Percentiles rank a stretch among this genome's conserved stretches.
phyloP scores from a whole-genome alignment of 2,888 invertebrate species.

The Malthinus flaveolus region DNA sequence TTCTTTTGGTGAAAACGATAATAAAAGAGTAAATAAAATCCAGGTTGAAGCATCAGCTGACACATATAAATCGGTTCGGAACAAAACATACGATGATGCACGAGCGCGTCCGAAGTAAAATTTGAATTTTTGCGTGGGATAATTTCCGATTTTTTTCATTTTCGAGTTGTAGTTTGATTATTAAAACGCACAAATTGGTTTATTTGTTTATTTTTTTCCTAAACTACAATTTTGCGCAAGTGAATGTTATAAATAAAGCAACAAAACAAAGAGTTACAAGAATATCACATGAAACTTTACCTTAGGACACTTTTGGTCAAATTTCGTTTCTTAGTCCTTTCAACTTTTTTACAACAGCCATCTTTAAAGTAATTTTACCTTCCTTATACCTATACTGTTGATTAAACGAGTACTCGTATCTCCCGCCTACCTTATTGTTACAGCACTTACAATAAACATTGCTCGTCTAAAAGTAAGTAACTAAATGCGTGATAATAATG shows the following conservation, averaged over 20 bases:
- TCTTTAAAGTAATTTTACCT: not conserved
- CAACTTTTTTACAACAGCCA: too few relatives aligned
- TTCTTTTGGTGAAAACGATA: too few relatives aligned
- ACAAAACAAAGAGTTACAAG: too few relatives aligned
- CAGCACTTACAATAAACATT: not conserved
- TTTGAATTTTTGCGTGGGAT: not conserved
- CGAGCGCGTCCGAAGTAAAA: not conserved
- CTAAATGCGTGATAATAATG: not conserved
- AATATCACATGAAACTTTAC: too few relatives aligned
- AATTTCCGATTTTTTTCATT: too few relatives aligned
- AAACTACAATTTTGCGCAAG: too few relatives aligned
- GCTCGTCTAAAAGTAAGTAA: not conserved
- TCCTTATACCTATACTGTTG: not conserved
- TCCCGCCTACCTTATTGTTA: not conserved
- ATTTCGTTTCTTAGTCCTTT: too few relatives aligned
- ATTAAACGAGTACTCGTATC: not conserved
- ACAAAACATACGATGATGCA: not conserved
- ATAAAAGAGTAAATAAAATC: conserved; percentile 2
- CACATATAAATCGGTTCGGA: not conserved
- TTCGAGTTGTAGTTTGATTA: too few relatives aligned
- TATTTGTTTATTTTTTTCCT: too few relatives aligned
- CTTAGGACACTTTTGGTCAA: too few relatives aligned
- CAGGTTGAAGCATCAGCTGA: conserved; percentile 4
- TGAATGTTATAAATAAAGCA: too few relatives aligned
- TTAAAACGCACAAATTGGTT: too few relatives aligned